phyloP scores from a whole-genome alignment of 2,888 invertebrate genomes.

The Tillus elongatus region DNA sequence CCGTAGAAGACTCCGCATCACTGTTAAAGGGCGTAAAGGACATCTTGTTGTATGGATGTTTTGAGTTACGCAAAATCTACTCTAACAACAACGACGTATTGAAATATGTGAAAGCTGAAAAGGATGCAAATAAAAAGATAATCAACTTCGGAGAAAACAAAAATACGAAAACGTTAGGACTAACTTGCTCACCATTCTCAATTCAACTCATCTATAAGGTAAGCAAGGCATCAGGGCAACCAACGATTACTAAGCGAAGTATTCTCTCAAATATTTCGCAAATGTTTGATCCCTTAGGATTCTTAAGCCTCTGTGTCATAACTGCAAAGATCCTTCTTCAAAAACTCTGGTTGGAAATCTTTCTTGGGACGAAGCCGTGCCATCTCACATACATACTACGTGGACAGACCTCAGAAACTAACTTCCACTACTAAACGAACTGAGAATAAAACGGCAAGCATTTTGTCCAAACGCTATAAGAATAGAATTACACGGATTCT shows the following conservation, averaged over 20 bases:
- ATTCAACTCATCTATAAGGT: background rate
- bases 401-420: conserved; percentile 1
- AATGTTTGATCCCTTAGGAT: background rate
- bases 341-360: background rate
- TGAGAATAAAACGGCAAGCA: background rate
- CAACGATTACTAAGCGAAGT: background rate
- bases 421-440: background rate
- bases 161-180: background rate
- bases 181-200: background rate
- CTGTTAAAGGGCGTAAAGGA: background rate
- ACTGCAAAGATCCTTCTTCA: background rate
- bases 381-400: background rate
- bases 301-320: background rate
- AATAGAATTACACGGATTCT: conserved; percentile 1
- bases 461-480: background rate
- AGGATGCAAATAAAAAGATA: background rate
- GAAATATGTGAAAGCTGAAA: background rate
- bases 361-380: background rate
- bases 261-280: background rate
- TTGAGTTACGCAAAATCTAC: background rate
- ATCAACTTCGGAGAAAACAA: background rate
- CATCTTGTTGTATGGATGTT: background rate
- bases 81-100: conserved; percentile 1
- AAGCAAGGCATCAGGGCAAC: background rate
- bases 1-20: background rate